phyloP scores from a whole-genome alignment of 2,113 vertebrate genomes.

The Anas platyrhynchos region DNA sequence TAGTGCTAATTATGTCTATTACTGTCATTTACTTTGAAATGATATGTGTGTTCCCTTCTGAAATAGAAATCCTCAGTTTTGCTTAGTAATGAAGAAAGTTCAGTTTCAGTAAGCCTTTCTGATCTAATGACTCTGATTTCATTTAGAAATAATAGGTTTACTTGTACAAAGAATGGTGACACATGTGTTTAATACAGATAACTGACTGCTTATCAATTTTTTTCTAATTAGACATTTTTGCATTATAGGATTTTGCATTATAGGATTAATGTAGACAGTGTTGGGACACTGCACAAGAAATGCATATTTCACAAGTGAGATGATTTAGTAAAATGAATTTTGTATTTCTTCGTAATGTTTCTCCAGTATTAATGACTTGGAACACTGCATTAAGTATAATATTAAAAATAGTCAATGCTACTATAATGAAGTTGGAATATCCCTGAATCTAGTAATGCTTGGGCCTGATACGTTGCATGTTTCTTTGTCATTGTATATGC shows the following conservation, averaged over 20 bases:
- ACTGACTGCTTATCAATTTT: slow-evolving; percentile 81
- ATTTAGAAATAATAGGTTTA: slow-evolving; percentile 81
- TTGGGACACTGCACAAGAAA: slow-evolving; percentile 22
- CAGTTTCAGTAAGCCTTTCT: slow-evolving; percentile 76
- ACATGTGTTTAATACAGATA: slow-evolving; percentile 89
- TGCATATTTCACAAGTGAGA: slow-evolving; percentile 20
- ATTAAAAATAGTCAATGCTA: not conserved
- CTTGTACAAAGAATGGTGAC: slow-evolving; percentile 73
- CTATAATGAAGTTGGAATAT: not conserved
- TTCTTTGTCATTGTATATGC: not conserved
- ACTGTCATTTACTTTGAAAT: slow-evolving; percentile 82
- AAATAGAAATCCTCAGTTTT: slow-evolving; percentile 80
- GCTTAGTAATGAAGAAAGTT: slow-evolving; percentile 82
- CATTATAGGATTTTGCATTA: slow-evolving; percentile 75
- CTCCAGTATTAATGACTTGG: not conserved
- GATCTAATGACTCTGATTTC: slow-evolving; percentile 80
- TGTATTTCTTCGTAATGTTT: not conserved
- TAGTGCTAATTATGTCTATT: slow-evolving; percentile 86
- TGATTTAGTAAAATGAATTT: slow-evolving; percentile 42
- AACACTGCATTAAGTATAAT: not conserved
- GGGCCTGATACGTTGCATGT: not conserved
- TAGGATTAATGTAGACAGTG: slow-evolving; percentile 69
- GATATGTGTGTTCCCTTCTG: slow-evolving; percentile 66
- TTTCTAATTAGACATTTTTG: slow-evolving; percentile 85
- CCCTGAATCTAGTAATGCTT: not conserved